A percentile compares a stretch with the other conserved stretches of the same genome.
Conservation (phyloP, 2,888 invertebrate genomes). For the Charanyca ferruginea region DNA sequence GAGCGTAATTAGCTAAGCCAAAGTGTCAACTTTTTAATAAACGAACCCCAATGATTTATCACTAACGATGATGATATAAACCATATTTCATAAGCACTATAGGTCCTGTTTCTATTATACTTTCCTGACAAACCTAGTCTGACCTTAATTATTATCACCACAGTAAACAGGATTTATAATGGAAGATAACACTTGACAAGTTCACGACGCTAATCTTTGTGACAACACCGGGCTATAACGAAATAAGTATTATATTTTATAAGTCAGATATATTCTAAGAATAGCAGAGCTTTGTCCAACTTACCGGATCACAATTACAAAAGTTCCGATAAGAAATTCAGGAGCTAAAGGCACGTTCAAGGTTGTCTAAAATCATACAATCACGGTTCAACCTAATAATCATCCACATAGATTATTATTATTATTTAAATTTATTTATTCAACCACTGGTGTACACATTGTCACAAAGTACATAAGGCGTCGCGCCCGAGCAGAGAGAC, state of each 20-base stretch:
- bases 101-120: slow-evolving; percentile 9
- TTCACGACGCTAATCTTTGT: slow-evolving; percentile 36
- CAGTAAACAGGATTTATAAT: slow-evolving; percentile 37
- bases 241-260: slow-evolving; percentile 5
- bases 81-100: neutral
- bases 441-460: no score
- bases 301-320: neutral
- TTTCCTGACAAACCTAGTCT: slow-evolving; percentile 3
- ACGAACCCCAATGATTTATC: neutral
- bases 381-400: no score
- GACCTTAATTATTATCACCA: slow-evolving; percentile 37
- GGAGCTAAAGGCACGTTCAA: neutral
- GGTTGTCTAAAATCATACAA: neutral
- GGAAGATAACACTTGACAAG: slow-evolving; percentile 35
- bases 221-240: slow-evolving; percentile 1
- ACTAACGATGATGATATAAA: slow-evolving; percentile 5
- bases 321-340: neutral
- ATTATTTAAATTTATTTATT: no score
- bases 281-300: neutral
- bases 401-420: no score
- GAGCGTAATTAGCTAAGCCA: neutral
- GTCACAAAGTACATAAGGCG: no score
- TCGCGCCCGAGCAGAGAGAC: no score
- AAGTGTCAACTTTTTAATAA: neutral
- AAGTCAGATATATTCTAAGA: slow-evolving; percentile 6